Evolutionary conservation across 2,888 invertebrate species (phyloP).

Genomic region (Tachystola acroxantha): DNA sequence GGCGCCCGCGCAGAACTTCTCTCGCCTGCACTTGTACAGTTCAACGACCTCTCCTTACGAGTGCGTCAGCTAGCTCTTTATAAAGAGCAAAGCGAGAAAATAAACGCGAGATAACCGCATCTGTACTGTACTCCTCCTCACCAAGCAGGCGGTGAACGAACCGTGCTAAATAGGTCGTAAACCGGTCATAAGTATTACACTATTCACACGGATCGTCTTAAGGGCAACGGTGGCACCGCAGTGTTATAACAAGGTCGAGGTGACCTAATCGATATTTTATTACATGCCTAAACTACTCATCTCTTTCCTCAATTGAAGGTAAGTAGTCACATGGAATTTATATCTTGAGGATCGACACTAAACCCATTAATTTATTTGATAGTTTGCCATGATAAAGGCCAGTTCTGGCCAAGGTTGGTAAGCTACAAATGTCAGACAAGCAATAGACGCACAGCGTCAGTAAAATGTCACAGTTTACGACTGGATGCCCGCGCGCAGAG

Average conservation of each 20-base stretch:
- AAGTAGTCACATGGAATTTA: not conserved
- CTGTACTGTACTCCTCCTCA: constrained; percentile 46
- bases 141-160: constrained; percentile 56
- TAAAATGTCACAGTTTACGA: constrained; percentile 68
- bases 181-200: constrained; percentile 42
- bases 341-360: constrained; percentile 19
- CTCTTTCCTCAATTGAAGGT: not conserved
- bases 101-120: constrained; percentile 65
- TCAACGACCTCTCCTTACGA: constrained; percentile 55
- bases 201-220: constrained; percentile 23
- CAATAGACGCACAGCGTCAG: constrained; percentile 56
- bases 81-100: constrained; percentile 72
- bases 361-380: constrained; percentile 38
- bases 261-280: constrained; percentile 28
- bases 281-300: not conserved
- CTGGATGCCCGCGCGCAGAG: constrained; percentile 47
- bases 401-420: constrained; percentile 46
- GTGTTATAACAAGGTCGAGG: constrained; percentile 40
- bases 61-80: constrained; percentile 70
- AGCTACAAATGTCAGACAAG: constrained; percentile 48
- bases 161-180: constrained; percentile 55
- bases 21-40: constrained; percentile 44
- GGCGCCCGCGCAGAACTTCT: constrained; percentile 33
- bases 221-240: constrained; percentile 40
- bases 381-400: constrained; percentile 28